Base-by-base conservation (phyloP, 2,797 vertebrate species). In the Heterohyrax brucei region DNA sequence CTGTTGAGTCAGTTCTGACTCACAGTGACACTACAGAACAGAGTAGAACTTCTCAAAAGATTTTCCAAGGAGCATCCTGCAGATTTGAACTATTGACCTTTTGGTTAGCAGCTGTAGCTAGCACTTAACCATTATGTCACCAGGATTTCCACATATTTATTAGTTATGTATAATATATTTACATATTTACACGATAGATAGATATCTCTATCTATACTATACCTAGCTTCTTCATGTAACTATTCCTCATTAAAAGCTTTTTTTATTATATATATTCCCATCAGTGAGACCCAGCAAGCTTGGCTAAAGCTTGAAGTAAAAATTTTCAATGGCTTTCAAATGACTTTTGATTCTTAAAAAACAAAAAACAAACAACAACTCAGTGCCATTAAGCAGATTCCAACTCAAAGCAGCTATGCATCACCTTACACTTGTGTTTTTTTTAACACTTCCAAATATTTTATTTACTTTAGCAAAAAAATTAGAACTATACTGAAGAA, bases 371-470 rank as follows among this genome's bases (percentile, higher is more conserved):
- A 53, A 53, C 50, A 9, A 9, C 13, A 56, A 1, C 53, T 16
- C 53, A 56, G 13, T 56, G 53, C 12, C 53, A 14, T 56, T 16
- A 56, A 56, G 53, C 4, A 4, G 13, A 56, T 56, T 56, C 53
- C 13, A 16, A 56, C 53, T 93, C 39, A 79, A 77, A 92, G 61
- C 1, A 66, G 3, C 89, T 77, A 83, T 44, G n/a, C 33, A 64
- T 88, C 79, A 84, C 30, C 19, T 79, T 24, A 53, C 1, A 76
- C 0, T 21, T 39, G 39, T 39, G 39, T 39, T 39, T 61, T 82
- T 86, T 87, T 68, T n/a, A 89, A 79, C 10, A 86, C 79, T 92
- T 92, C 30, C 46, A 50, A 90, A 76, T 13, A 61, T 28, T 76
- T 91, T 86, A 2, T 59, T 88, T 59, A 56, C 85, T 92, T 92